Conservation (phyloP, 53 echinoderm and acorn worm genomes). For the Temnopleurus reevesii region DNA sequence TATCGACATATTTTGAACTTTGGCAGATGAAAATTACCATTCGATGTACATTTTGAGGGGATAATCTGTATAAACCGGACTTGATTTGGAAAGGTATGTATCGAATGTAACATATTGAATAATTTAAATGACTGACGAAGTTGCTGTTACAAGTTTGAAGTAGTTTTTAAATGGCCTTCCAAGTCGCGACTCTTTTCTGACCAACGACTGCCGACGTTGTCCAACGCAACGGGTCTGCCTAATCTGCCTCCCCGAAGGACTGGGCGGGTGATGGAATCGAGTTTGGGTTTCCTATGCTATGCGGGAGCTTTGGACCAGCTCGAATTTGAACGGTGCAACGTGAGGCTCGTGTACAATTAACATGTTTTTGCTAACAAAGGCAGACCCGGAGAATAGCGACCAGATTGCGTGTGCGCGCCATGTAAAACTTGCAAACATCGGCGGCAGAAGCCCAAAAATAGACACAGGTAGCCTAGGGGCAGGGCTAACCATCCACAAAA, state of each 20-base stretch:
- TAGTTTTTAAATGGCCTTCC: background rate
- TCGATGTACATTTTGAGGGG: conserved; percentile 3
- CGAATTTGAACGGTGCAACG: too few relatives aligned
- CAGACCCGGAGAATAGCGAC: too few relatives aligned
- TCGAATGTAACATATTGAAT: background rate
- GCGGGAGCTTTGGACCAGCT: too few relatives aligned
- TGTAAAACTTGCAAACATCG: too few relatives aligned
- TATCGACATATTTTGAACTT: conserved; percentile 33
- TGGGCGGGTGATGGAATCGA: background rate
- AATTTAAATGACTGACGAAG: background rate
- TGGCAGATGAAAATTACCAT: background rate
- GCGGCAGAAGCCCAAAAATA: too few relatives aligned
- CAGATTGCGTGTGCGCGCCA: too few relatives aligned
- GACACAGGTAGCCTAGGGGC: too few relatives aligned
- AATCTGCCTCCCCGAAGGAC: background rate
- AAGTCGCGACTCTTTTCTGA: background rate
- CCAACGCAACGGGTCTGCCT: background rate
- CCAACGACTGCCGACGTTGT: background rate
- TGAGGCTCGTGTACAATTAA: too few relatives aligned
- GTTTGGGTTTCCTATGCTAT: too few relatives aligned
- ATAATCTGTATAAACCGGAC: background rate
- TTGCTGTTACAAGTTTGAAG: background rate
- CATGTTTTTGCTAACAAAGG: too few relatives aligned
- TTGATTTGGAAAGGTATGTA: background rate
- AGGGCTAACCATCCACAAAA: too few relatives aligned